These are phyloP conservation scores for Thaleichthys pacificus DNA, from an alignment of 2,797 vertebrate species.

Conservation along the genomic window DNA sequence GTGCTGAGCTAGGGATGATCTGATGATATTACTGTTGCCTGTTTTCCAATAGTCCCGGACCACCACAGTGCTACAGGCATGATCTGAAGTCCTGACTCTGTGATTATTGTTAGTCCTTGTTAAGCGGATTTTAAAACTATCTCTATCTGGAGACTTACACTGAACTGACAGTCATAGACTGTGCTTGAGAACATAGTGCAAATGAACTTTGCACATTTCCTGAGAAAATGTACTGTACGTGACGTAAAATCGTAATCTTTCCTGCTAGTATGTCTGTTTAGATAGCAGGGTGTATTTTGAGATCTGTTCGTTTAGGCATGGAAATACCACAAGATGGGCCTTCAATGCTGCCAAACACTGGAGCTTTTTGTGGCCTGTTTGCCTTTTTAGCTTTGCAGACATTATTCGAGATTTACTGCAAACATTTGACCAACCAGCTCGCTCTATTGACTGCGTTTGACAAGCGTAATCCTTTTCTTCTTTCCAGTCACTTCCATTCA, in stretches of 20 bases:
- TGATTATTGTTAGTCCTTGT: conserved; percentile 52
- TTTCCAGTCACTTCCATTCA: conserved; percentile 87
- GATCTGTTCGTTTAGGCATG: no score
- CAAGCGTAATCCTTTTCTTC: conserved; percentile 88
- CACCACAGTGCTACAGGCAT: conserved; percentile 50
- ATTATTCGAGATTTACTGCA: conserved; percentile 84
- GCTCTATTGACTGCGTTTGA: conserved; percentile 84
- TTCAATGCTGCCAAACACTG: conserved; percentile 35
- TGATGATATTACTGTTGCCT: conserved; percentile 60
- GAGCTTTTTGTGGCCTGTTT: conserved; percentile 45
- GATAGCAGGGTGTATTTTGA: no score
- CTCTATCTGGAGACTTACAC: background rate
- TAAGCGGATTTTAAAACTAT: conserved; percentile 49
- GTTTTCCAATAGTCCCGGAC: conserved; percentile 59
- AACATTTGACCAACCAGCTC: conserved; percentile 80
- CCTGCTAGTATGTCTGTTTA: no score
- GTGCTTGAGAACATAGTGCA: conserved; percentile 4
- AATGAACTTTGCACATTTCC: background rate
- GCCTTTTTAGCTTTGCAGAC: conserved; percentile 79
- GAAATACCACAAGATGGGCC: conserved; percentile 32
- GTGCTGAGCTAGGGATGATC: conserved; percentile 53
- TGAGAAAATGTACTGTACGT: background rate
- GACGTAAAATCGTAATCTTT: no score
- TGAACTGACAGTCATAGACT: background rate
- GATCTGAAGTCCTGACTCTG: conserved; percentile 53